phyloP scores from a whole-genome alignment of 2,888 invertebrate genomes.

The Cantharis rufa region DNA sequence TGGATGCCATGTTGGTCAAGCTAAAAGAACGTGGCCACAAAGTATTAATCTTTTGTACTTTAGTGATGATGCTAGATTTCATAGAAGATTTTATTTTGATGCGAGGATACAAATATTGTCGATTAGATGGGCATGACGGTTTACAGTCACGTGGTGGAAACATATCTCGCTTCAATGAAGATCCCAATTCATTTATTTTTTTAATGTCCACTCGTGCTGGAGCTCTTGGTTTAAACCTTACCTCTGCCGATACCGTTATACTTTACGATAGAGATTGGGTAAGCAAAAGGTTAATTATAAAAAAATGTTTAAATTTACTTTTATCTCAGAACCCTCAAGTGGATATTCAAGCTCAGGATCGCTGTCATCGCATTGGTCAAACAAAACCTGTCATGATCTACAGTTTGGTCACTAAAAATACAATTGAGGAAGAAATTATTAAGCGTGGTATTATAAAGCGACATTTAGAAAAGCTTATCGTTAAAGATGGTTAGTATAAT shows the following conservation, averaged over 20 bases:
- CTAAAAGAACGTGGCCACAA: conserved; percentile 57
- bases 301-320: conserved; percentile 2
- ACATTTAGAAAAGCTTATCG: conserved; percentile 71
- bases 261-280: conserved; percentile 69
- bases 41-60: conserved; percentile 69
- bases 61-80: conserved; percentile 65
- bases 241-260: conserved; percentile 71
- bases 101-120: conserved; percentile 55
- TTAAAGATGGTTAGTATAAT: conserved; percentile 59
- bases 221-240: conserved; percentile 70
- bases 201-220: conserved; percentile 71
- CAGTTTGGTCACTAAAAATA: conserved; percentile 63
- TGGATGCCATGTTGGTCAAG: conserved; percentile 65
- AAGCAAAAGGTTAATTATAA: conserved; percentile 29
- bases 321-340: conserved; percentile 66
- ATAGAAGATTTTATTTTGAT: conserved; percentile 65
- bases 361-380: conserved; percentile 76
- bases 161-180: conserved; percentile 58
- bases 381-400: conserved; percentile 70
- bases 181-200: conserved; percentile 61
- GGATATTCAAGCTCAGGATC: conserved; percentile 73
- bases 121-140: conserved; percentile 61
- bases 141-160: conserved; percentile 58
- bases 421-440: conserved; percentile 68
- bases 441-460: conserved; percentile 64